Base-by-base conservation (phyloP, 2,113 vertebrate genomes). In the Holacanthus passer region DNA sequence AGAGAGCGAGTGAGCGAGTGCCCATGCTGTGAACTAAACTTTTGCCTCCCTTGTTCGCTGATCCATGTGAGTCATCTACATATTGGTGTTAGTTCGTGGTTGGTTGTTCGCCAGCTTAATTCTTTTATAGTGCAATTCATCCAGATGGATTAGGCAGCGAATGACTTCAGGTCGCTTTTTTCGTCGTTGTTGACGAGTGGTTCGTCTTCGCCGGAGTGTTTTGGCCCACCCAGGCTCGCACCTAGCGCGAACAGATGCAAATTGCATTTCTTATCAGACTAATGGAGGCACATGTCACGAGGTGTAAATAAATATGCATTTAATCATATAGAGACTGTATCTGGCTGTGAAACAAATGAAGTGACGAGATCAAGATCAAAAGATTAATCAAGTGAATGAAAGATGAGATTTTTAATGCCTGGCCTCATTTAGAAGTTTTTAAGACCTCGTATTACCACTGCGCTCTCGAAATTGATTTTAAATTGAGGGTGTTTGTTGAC, bases 241-340 rank as follows among this genome's bases (percentile, higher is more conserved):
- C 73, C 53, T 29, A 31, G 24, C 74, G 65, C 66, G 52, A 79
- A 74, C 2, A 55, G 20, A 55, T 75, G 65, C 48, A 75, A 79
- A 73, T 76, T 72, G 52, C 45, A 72, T 71, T 81, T 76, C 59
- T 85, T 65, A 66, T 75, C 48, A 71, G 43, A 8, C 77, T 56
- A 45, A 63, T 6, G n/a, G 48, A 56, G 48, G 73, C 48, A 43
- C 35, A n/a, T n/a, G 29, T 22, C 32, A n/a, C 41, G 22, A 3
- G 27, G 43, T 70, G 60, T 53, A 8, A 31, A 75, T 62, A 2
- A 63, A 55, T 62, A 76, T 66, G 52, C 62, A 37, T 60, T 20
- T 73, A 63, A 67, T 66, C 20, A 50, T 65, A 31, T 43, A 17
- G 37, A 17, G 55, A 73, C 63, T 62, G 16, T 24, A 77, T 64